phyloP scores from a whole-genome alignment of 2,888 invertebrate genomes.

The Diaperis boleti region DNA sequence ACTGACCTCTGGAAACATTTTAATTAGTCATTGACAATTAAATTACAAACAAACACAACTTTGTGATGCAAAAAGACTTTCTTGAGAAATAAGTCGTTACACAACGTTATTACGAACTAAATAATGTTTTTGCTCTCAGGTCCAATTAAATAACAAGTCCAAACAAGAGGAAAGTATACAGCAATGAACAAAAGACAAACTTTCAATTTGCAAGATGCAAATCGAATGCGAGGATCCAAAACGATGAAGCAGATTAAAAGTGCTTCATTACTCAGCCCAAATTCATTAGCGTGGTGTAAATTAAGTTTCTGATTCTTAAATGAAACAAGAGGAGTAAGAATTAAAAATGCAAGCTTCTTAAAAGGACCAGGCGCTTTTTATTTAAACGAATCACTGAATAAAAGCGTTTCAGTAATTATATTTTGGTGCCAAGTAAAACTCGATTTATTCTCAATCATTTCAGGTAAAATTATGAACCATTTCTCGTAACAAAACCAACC shows the following conservation, averaged over 20 bases:
- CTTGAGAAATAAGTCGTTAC: constrained; percentile 39
- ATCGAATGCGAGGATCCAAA: constrained; percentile 48
- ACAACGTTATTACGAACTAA: constrained; percentile 47
- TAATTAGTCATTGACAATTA: constrained; percentile 41
- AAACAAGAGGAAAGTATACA: constrained; percentile 44
- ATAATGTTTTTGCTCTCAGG: constrained; percentile 41
- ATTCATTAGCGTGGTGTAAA: constrained; percentile 53
- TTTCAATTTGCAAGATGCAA: constrained; percentile 46
- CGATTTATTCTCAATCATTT: constrained; percentile 16
- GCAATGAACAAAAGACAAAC: constrained; percentile 48
- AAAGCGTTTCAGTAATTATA: constrained; percentile 41
- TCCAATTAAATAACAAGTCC: constrained; percentile 54
- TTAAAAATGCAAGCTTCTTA: constrained; percentile 43
- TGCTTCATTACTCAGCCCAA: constrained; percentile 53
- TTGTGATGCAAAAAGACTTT: constrained; percentile 23
- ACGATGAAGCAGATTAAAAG: constrained; percentile 56
- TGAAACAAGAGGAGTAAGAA: constrained; percentile 45
- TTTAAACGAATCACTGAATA: constrained; percentile 40
- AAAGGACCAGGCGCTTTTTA: constrained; percentile 19
- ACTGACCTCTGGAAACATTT: constrained; percentile 14
- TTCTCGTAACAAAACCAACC: too few species aligned
- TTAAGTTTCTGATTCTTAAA: constrained; percentile 51
- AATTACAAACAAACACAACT: constrained; percentile 27
- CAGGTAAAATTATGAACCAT: constrained; percentile 6
- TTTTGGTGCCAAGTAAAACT: constrained; percentile 17